Percentiles rank a stretch among this genome's conserved stretches.
Evolutionary conservation across 1,140 invertebrate genomes (phyloP).

Genomic region (Pectinophora gossypiella): DNA sequence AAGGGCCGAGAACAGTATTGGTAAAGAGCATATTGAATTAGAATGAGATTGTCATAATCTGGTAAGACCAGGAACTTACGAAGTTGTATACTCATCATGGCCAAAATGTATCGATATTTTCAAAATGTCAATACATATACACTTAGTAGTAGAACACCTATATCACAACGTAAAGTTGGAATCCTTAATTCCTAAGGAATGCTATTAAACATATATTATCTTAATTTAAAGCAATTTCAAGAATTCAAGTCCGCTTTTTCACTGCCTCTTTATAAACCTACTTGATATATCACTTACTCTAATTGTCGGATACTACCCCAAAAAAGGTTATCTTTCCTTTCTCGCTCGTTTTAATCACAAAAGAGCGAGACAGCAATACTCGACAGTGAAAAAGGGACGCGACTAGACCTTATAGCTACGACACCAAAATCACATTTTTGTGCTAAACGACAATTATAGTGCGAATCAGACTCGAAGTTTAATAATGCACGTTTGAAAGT

Average conservation of each 20-base stretch:
- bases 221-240: neutral
- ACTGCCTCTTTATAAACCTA: too few relatives aligned
- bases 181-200: neutral
- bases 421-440: conserved; percentile 4
- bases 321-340: too few relatives aligned
- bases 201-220: neutral
- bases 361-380: neutral
- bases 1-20: too few relatives aligned
- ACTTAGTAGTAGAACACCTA: too few relatives aligned
- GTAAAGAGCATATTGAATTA: too few relatives aligned
- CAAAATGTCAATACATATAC: too few relatives aligned
- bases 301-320: too few relatives aligned
- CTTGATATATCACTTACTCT: too few relatives aligned
- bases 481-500: neutral
- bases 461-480: neutral
- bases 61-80: too few relatives aligned
- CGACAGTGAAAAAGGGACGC: neutral
- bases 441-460: conserved; percentile 3
- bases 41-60: too few relatives aligned
- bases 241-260: neutral
- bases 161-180: neutral
- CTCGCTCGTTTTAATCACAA: neutral
- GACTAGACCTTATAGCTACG: neutral
- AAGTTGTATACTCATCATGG: too few relatives aligned
- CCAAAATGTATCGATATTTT: too few relatives aligned